Percentiles rank a stretch among this genome's conserved stretches.
Evolutionary conservation across 2,888 invertebrate species (phyloP).

Genomic region (Odontomyia ornata): DNA sequence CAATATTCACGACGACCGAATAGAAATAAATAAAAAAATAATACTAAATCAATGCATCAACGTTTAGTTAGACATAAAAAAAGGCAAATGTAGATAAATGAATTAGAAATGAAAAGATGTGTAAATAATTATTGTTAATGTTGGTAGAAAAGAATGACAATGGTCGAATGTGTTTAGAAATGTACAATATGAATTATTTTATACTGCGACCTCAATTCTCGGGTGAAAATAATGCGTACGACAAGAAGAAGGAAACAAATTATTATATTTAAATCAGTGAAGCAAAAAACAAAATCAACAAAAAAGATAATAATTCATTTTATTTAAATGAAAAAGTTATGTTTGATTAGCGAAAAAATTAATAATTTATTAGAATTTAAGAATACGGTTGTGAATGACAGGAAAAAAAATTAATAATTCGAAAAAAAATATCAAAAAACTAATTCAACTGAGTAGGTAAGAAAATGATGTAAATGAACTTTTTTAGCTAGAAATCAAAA

Average conservation of each 20-base stretch:
- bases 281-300: no score
- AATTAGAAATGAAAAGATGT: no score
- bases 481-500: constrained; percentile 26
- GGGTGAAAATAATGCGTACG: not conserved
- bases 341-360: not conserved
- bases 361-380: constrained; percentile 23
- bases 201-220: not conserved
- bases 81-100: no score
- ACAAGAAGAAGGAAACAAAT: not conserved
- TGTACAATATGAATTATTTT: not conserved
- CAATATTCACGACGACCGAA: no score
- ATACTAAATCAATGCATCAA: no score
- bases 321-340: not conserved
- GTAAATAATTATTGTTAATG: no score
- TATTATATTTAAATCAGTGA: no score
- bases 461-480: not conserved
- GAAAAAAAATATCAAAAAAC: constrained; percentile 15
- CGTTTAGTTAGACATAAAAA: no score
- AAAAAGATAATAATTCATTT: not conserved
- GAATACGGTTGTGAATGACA: constrained; percentile 44
- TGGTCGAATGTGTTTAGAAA: constrained; percentile 2
- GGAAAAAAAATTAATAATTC: constrained; percentile 22
- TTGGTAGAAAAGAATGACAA: not conserved
- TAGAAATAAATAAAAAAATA: no score
- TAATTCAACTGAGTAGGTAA: constrained; percentile 22